phyloP scores from a whole-genome alignment of 2,888 invertebrate species.

The Rhaphigaster nebulosa region DNA sequence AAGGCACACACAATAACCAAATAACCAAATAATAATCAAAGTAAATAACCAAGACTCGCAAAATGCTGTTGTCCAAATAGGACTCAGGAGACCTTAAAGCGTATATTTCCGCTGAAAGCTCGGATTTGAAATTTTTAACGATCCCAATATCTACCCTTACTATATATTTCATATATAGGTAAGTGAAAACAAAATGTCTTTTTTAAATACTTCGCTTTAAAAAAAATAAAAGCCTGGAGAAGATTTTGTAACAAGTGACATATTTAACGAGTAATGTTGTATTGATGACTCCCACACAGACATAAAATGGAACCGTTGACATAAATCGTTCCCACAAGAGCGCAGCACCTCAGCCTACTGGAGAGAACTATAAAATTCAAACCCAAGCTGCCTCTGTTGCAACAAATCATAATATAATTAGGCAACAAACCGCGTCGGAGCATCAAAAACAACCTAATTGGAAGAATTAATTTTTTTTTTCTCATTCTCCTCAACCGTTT shows the following conservation, averaged over 20 bases:
- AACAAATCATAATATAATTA: slow-evolving; percentile 11
- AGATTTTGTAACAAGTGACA: neutral
- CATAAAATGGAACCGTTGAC: slow-evolving; percentile 5
- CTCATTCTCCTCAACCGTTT: neutral
- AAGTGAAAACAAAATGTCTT: too few species aligned
- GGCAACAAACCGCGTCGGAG: neutral
- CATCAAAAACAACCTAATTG: neutral
- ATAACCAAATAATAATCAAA: too few species aligned
- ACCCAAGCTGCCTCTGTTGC: neutral
- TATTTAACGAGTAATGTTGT: neutral
- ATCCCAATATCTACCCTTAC: too few species aligned
- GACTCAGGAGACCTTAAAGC: too few species aligned
- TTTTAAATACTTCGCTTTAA: too few species aligned
- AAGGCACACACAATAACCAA: too few species aligned
- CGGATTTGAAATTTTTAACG: too few species aligned
- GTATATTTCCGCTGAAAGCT: too few species aligned
- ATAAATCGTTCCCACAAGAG: neutral
- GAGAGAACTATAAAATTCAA: neutral
- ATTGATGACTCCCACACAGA: neutral
- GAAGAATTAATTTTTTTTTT: neutral
- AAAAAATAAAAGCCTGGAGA: too few species aligned
- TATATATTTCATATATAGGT: too few species aligned
- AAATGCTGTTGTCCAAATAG: too few species aligned
- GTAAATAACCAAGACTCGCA: too few species aligned
- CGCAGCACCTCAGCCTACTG: neutral